Evolutionary conservation across 2,888 invertebrate species (phyloP), one percentile per base, ranked within the genome.

Genomic region (Lasioglossum oenotherae): DNA sequence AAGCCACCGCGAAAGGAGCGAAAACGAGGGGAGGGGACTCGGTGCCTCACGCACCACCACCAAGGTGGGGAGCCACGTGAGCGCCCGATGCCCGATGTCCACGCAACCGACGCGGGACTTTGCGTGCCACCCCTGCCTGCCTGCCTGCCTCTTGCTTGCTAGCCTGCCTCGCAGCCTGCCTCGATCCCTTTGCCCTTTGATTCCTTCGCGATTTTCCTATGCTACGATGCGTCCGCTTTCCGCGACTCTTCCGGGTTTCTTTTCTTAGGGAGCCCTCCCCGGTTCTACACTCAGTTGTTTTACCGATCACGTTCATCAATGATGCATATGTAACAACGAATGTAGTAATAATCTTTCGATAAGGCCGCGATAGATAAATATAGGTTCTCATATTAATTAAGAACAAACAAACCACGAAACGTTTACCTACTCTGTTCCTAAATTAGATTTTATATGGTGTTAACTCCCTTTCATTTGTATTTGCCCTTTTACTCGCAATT

Each of bases 51-150:
- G 90, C 88, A 88, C 90, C 87, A 31, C 60, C 57, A 81, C 74
- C 82, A 81, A 82, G 81, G 86, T 88, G 89, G 91, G 92, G 91
- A 90, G 91, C 92, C 93, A 93, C 94, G 93, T 93, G 93, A 94
- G 92, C 91, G 89, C 88, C 76, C 92, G 91, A 92, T 92, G 91
- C 67, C 77, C 79, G 86, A 77, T 91, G 89, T 88, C 91, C 88
- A 90, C 92, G 90, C 91, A 89, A 86, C 82, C 81, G 75, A 82
- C 87, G 78, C 71, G 80, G 53, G 81, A 81, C 88, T 79, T 86
- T 82, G 83, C 91, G 83, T 87, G 76, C 82, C 82, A 81, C 87
- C 79, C 79, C 84, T 74, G 38, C 69, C 38, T 67, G 27, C 27
- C 16, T 44, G 14, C 31, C 19, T 67, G 35, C 35, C 35, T 67